Conservation (phyloP, 2,113 vertebrate genomes). For the Nesospiza acunhae region DNA sequence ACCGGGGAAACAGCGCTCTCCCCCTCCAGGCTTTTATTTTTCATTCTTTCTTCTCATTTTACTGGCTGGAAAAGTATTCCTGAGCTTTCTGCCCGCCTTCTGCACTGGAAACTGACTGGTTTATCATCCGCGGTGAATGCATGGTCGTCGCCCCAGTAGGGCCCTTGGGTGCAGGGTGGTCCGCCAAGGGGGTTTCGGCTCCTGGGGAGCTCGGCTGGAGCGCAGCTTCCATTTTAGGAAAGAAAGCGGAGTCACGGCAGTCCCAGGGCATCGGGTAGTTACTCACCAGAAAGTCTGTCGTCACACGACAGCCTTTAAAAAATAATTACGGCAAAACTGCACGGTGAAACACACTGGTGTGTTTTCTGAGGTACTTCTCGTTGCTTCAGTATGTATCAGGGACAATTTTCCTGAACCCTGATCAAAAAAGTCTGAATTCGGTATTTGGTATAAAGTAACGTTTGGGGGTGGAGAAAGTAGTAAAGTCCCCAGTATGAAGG, state of each 20-base stretch:
- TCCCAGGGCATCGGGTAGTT: not conserved
- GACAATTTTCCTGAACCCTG: not conserved
- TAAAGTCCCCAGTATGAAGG: accelerated
- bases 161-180: not conserved
- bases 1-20: not conserved
- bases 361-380: not conserved
- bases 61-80: not conserved
- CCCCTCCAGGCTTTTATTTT: not conserved
- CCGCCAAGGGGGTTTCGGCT: not conserved
- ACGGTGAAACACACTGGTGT: accelerated
- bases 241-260: not conserved
- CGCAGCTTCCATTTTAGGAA: constrained; percentile 57
- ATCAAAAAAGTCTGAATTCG: not conserved
- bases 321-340: not conserved
- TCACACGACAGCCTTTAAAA: not conserved
- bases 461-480: not conserved
- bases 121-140: not conserved
- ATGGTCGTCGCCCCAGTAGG: accelerated
- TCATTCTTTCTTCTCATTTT: not conserved
- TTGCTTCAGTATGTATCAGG: not conserved
- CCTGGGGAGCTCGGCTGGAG: not conserved
- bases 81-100: not conserved
- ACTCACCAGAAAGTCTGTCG: not conserved
- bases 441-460: not conserved
- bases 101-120: not conserved